Conservation (phyloP, 2,797 vertebrate species). For the Hyperoplus immaculatus region DNA sequence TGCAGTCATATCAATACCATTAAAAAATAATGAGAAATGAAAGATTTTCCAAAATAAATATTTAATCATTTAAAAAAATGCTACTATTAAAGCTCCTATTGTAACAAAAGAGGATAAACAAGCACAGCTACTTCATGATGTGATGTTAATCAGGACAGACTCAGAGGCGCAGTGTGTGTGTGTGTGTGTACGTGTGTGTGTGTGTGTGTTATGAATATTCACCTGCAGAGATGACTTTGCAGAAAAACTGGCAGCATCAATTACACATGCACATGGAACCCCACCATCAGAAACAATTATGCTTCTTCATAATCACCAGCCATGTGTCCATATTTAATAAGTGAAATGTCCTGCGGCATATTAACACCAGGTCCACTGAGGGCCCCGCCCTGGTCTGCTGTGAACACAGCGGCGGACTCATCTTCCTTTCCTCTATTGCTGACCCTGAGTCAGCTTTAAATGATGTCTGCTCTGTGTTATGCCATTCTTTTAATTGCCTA, state of each 20-base stretch:
- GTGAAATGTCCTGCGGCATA: constrained; percentile 36
- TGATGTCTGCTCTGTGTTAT: constrained; percentile 47
- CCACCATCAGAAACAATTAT: constrained; percentile 44
- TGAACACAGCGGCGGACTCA: constrained; percentile 18
- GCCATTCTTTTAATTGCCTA: constrained; percentile 49
- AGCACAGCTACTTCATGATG: background rate
- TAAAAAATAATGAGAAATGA: too few species aligned
- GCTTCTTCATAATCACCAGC: constrained; percentile 25
- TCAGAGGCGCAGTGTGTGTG: constrained; percentile 1
- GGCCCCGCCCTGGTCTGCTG: background rate
- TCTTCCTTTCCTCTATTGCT: constrained; percentile 26
- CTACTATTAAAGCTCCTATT: background rate
- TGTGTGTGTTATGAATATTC: constrained; percentile 22
- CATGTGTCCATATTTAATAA: constrained; percentile 35
- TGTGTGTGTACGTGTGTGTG: constrained; percentile 17
- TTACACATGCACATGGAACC: constrained; percentile 20
- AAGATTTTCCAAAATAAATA: too few species aligned
- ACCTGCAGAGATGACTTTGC: constrained; percentile 45
- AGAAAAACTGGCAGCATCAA: constrained; percentile 26
- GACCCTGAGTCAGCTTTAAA: constrained; percentile 49
- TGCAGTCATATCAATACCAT: too few species aligned
- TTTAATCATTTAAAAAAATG: too few species aligned
- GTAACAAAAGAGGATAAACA: background rate
- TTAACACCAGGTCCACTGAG: constrained; percentile 37
- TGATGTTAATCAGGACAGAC: background rate